phyloP scores from a whole-genome alignment of 2,797 vertebrate genomes.

The Manis pentadactyla region DNA sequence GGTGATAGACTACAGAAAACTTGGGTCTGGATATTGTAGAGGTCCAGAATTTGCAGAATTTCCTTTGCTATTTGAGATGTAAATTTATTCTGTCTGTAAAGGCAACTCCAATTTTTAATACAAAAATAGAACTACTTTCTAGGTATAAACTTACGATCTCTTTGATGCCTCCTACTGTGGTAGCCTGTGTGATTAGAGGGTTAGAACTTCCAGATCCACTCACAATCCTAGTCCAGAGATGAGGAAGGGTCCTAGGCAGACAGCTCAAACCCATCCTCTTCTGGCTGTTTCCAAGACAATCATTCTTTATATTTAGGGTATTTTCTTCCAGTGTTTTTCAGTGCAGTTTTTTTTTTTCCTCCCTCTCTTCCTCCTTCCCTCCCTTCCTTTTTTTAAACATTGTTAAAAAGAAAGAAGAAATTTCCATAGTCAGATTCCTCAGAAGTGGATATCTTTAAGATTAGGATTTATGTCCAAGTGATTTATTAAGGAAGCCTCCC shows the following conservation, averaged over 20 bases:
- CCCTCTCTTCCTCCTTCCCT: no score
- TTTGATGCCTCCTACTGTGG: neutral
- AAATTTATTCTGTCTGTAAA: slow-evolving; percentile 22
- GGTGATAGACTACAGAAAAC: neutral
- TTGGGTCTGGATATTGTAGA: neutral
- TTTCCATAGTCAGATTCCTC: no score
- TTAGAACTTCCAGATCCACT: neutral
- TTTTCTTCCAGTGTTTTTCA: no score
- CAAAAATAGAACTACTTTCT: slow-evolving; percentile 55
- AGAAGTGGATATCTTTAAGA: no score
- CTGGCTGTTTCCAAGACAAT: neutral
- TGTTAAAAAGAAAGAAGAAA: no score
- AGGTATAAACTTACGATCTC: neutral
- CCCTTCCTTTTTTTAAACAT: no score
- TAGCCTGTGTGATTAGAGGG: neutral
- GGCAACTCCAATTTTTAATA: slow-evolving; percentile 3
- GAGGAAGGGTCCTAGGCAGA: neutral
- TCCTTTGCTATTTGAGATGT: slow-evolving; percentile 14
- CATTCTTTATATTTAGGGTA: no score
- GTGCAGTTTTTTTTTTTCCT: no score
- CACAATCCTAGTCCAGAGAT: neutral
- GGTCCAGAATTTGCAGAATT: neutral
- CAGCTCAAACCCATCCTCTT: neutral
- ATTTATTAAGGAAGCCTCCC: no score
- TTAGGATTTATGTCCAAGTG: no score